Percentiles rank a stretch among this genome's conserved stretches.
phyloP scores from a whole-genome alignment of 2,113 vertebrate genomes.

The Antechinus flavipes region DNA sequence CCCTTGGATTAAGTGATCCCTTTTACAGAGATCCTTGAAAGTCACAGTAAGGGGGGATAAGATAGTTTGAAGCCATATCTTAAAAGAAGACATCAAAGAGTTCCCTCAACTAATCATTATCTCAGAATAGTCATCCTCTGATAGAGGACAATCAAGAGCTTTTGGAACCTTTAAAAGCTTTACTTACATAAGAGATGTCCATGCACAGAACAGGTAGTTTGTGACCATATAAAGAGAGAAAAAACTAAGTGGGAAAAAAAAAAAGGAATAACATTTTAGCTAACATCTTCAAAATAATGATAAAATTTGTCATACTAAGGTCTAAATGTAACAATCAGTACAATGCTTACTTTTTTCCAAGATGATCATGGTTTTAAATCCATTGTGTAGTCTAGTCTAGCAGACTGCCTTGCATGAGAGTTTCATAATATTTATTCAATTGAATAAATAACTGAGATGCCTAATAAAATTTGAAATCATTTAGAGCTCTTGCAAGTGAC shows the following conservation, averaged over 20 bases:
- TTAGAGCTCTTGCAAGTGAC: neutral
- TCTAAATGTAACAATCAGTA: slow-evolving; percentile 3
- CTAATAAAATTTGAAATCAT: neutral
- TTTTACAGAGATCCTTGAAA: neutral
- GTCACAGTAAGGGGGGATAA: no score
- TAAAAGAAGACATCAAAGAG: neutral
- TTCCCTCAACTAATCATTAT: neutral
- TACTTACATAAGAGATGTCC: slow-evolving; percentile 97
- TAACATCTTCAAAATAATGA: neutral
- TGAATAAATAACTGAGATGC: neutral
- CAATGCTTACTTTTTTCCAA: neutral
- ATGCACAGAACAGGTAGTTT: slow-evolving; percentile 97
- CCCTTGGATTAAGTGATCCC: no score
- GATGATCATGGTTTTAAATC: neutral
- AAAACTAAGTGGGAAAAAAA: slow-evolving; percentile 89
- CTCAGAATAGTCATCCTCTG: neutral
- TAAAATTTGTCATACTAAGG: neutral
- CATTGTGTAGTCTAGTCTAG: neutral
- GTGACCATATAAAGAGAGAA: slow-evolving; percentile 97
- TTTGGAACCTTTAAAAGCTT: neutral
- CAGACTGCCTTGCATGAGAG: neutral
- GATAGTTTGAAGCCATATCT: neutral
- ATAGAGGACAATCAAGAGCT: neutral
- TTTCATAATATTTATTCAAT: neutral
- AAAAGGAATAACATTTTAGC: slow-evolving; percentile 36